Evolutionary conservation across 1,140 invertebrate species (phyloP).

Genomic region (Caenorhabditis brenneri): DNA sequence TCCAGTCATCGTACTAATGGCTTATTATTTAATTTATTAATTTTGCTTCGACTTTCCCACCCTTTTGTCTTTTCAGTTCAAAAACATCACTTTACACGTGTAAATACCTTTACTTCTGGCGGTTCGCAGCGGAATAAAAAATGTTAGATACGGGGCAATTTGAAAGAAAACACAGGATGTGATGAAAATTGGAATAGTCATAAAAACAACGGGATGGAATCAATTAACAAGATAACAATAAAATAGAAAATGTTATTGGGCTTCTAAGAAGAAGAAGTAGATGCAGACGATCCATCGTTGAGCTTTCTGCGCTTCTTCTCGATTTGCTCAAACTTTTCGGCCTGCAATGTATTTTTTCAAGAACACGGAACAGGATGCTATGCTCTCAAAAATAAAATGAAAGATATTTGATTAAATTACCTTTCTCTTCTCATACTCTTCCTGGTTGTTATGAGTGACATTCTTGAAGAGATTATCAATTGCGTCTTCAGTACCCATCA

Average conservation of each 20-base stretch:
- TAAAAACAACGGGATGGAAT: neutral
- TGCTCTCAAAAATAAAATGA: too few relatives aligned
- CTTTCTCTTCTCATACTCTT: constrained; percentile 45
- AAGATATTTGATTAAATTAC: neutral
- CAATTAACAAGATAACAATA: constrained; percentile 21
- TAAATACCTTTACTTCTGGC: neutral
- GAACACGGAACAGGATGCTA: too few relatives aligned
- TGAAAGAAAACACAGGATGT: neutral
- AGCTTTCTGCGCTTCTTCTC: neutral
- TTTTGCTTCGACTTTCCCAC: too few relatives aligned
- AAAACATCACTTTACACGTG: neutral
- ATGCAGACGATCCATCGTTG: neutral
- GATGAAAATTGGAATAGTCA: neutral
- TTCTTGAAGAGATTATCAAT: constrained; percentile 37
- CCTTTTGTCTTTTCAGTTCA: constrained; percentile 17
- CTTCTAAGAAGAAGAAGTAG: neutral
- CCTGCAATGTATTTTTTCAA: neutral
- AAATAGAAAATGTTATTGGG: neutral
- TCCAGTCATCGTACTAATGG: neutral
- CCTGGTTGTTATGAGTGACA: constrained; percentile 43
- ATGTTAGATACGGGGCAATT: too few relatives aligned
- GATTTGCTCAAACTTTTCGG: constrained; percentile 20
- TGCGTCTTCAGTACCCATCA: neutral
- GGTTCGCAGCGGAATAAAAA: neutral
- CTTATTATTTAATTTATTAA: neutral